These are phyloP conservation scores for Myotis yumanensis DNA, from an alignment of 2,113 vertebrate species.

Conservation along the genomic window DNA sequence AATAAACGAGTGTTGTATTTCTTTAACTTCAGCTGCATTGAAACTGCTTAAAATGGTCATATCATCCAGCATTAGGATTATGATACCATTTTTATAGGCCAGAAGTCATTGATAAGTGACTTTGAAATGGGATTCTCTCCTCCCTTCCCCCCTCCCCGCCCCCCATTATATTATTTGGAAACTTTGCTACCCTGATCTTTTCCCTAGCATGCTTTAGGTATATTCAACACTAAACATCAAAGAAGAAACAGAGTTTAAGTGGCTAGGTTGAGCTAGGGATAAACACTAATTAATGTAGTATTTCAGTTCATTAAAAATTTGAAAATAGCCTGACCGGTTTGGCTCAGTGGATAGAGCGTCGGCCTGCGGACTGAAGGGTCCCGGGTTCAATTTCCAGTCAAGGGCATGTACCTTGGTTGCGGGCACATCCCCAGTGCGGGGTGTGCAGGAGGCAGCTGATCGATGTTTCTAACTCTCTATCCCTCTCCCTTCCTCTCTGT, in stretches of 20 bases:
- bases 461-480: too few species aligned
- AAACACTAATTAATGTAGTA: background rate
- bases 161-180: slow-evolving; percentile 10
- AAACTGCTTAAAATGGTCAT: background rate
- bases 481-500: too few species aligned
- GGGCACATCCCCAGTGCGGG: too few species aligned
- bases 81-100: slow-evolving; percentile 25
- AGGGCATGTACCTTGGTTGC: too few species aligned
- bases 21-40: background rate
- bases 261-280: background rate
- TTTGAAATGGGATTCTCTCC: background rate
- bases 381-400: too few species aligned
- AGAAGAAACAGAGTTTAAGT: slow-evolving; percentile 47
- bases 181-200: slow-evolving; percentile 28
- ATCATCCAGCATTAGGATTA: slow-evolving; percentile 25
- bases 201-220: slow-evolving; percentile 11
- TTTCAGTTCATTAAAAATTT: slow-evolving; percentile 32
- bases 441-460: too few species aligned
- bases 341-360: too few species aligned
- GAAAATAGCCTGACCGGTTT: too few species aligned
- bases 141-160: accelerated
- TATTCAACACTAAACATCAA: background rate
- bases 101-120: slow-evolving; percentile 32
- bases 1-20: slow-evolving; percentile 24
- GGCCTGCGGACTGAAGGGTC: too few species aligned